phyloP scores from a whole-genome alignment of 2,113 vertebrate species.

The Aldabrachelys gigantea region DNA sequence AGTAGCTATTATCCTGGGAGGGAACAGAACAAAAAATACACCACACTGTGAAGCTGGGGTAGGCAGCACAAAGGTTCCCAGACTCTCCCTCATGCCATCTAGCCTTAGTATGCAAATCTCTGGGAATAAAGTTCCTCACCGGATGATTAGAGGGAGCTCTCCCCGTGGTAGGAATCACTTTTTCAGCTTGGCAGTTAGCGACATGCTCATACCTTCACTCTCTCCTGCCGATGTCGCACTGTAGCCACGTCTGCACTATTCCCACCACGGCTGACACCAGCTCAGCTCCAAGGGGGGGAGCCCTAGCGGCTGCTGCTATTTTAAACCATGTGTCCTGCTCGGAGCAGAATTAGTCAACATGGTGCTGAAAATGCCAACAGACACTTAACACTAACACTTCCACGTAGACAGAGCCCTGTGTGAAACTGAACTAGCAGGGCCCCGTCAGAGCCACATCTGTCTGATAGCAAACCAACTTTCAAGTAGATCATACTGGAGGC shows the following conservation, averaged over 20 bases:
- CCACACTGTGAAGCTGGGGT: not conserved
- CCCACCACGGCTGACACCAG: not conserved
- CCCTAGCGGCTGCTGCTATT: not conserved
- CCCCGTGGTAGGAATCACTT: not conserved
- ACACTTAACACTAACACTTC: not conserved
- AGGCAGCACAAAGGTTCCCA: not conserved
- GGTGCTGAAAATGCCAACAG: not conserved
- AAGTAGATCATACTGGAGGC: not conserved
- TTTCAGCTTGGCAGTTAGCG: not conserved
- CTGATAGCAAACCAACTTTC: not conserved
- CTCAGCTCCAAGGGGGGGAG: not conserved
- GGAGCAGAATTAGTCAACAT: not conserved
- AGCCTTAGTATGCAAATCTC: not conserved
- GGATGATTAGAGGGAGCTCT: not conserved
- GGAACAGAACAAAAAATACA: slow-evolving; percentile 34
- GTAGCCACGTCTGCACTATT: not conserved
- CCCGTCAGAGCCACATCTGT: not conserved
- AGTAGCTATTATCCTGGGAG: slow-evolving; percentile 81
- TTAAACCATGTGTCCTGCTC: not conserved
- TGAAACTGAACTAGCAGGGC: not conserved
- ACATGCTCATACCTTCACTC: not conserved
- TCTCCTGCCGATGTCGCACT: not conserved
- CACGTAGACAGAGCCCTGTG: not conserved
- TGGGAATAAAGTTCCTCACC: not conserved
- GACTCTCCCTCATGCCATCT: not conserved